A percentile compares a stretch with the other conserved stretches of the same genome.
These are phyloP conservation scores for Beris morrisii DNA, from an alignment of 2,888 invertebrate genomes.

Conservation along the genomic window DNA sequence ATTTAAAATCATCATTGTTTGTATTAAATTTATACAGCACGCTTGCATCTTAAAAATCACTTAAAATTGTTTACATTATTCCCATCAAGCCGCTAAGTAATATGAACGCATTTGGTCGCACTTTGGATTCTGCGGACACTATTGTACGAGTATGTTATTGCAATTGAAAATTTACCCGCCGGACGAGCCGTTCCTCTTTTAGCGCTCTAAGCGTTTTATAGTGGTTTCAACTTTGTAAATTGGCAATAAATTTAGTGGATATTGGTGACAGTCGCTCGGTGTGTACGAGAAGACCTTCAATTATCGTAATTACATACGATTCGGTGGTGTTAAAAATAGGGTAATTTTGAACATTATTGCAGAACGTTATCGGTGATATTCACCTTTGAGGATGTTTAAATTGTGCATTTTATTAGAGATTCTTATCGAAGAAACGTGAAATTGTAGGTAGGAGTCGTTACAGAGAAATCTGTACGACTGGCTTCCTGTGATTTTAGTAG, in stretches of 20 bases:
- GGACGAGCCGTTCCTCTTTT: constrained; percentile 6
- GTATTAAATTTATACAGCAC: constrained; percentile 5
- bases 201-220: not conserved
- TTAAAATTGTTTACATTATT: constrained; percentile 30
- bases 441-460: too few relatives aligned
- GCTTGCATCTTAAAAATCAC: constrained; percentile 20
- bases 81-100: constrained; percentile 25
- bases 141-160: not conserved
- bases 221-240: constrained; percentile 4
- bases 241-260: constrained; percentile 21
- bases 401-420: too few relatives aligned
- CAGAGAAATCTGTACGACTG: too few relatives aligned
- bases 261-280: constrained; percentile 11
- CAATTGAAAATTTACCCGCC: not conserved
- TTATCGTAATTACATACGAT: constrained; percentile 30
- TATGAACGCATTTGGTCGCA: constrained; percentile 29
- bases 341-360: constrained; percentile 22
- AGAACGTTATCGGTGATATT: not conserved
- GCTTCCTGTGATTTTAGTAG: too few relatives aligned
- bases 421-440: too few relatives aligned
- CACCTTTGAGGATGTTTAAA: too few relatives aligned
- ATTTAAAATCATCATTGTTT: constrained; percentile 25
- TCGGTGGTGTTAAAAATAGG: constrained; percentile 29
- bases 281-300: constrained; percentile 21
- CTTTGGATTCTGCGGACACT: not conserved